These are phyloP conservation scores for Neosilurus hyrtlii DNA, from an alignment of 2,797 vertebrate genomes.

Conservation along the genomic window DNA sequence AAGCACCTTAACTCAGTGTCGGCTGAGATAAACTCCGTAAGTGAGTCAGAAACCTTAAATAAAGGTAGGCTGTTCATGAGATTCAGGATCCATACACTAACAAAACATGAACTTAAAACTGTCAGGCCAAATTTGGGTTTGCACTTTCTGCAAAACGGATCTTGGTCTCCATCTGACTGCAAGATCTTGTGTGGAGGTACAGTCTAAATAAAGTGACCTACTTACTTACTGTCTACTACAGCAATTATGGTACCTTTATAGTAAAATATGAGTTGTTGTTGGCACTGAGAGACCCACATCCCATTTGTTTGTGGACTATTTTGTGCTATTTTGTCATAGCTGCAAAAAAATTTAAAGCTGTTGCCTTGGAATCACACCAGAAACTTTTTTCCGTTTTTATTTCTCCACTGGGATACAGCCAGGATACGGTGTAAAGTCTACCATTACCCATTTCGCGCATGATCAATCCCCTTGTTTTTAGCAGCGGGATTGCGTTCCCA, in stretches of 20 bases:
- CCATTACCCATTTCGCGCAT: constrained; percentile 52
- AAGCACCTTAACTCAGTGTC: too few relatives aligned
- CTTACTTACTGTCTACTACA: not conserved
- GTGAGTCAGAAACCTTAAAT: not conserved
- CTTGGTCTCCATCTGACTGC: not conserved
- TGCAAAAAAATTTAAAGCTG: constrained; percentile 1
- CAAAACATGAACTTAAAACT: not conserved
- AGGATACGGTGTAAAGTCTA: constrained; percentile 32
- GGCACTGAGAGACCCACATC: not conserved
- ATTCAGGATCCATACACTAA: not conserved
- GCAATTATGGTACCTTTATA: not conserved
- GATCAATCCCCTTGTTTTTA: constrained; percentile 57
- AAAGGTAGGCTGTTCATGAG: not conserved
- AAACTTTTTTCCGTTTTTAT: constrained; percentile 35
- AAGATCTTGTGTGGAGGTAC: not conserved
- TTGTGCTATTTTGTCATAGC: not conserved
- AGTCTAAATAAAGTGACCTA: not conserved
- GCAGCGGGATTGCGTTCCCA: constrained; percentile 57
- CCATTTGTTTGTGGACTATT: not conserved
- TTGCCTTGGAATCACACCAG: constrained; percentile 4
- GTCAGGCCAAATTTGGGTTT: not conserved
- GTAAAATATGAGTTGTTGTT: not conserved
- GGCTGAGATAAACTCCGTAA: too few relatives aligned
- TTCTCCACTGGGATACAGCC: constrained; percentile 37
- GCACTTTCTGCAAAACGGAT: not conserved